Percentiles rank a stretch among this genome's conserved stretches.
Evolutionary conservation across 2,888 invertebrate species (phyloP).

Genomic region (Erebia ligea): DNA sequence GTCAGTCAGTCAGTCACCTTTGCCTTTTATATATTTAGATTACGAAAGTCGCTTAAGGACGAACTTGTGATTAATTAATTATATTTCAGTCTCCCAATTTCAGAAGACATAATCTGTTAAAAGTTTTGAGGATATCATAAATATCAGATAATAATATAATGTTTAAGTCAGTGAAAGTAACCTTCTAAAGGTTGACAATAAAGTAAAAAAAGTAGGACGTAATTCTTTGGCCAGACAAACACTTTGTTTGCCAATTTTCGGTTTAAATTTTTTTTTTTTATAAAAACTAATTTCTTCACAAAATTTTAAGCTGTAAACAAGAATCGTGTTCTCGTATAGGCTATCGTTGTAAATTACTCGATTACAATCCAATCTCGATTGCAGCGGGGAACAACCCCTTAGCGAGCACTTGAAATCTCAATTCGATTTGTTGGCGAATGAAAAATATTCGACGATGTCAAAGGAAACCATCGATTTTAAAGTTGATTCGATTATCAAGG

Average conservation of each 20-base stretch:
- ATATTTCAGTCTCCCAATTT: background rate
- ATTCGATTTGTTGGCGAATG: slow-evolving; percentile 30
- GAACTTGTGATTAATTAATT: background rate
- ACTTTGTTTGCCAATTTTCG: background rate
- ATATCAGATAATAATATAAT: too few species aligned
- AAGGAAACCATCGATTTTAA: slow-evolving; percentile 25
- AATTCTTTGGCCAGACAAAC: background rate
- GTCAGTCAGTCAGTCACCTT: too few species aligned
- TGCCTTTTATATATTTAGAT: too few species aligned
- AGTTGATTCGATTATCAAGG: slow-evolving; percentile 23
- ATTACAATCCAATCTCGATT: slow-evolving; percentile 37
- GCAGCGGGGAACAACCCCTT: slow-evolving; percentile 31
- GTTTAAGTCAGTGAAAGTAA: too few species aligned
- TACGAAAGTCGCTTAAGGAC: background rate
- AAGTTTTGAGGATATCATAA: background rate
- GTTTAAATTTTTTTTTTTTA: too few species aligned
- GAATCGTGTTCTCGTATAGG: background rate
- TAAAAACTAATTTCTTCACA: too few species aligned
- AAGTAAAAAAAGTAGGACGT: too few species aligned
- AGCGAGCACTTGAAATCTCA: slow-evolving; percentile 32
- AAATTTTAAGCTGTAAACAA: slow-evolving; percentile 1
- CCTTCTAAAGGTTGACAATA: too few species aligned
- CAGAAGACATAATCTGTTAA: background rate
- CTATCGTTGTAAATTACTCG: slow-evolving; percentile 34
- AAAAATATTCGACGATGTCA: slow-evolving; percentile 22